Conservation (phyloP, 2,888 invertebrate species). For the Anorthoa munda region DNA sequence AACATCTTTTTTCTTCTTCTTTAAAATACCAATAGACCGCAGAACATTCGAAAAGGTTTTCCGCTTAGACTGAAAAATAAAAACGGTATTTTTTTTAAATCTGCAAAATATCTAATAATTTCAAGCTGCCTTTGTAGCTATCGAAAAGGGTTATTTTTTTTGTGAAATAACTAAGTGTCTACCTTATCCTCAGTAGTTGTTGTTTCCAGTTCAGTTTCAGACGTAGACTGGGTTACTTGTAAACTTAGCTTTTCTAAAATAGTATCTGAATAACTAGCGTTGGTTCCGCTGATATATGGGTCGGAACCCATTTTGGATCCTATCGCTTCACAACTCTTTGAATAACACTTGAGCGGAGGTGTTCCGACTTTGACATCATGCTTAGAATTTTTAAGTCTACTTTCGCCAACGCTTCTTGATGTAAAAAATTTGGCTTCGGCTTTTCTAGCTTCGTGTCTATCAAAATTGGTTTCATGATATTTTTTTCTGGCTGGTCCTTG, state of each 20-base stretch:
- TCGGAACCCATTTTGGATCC: constrained; percentile 75
- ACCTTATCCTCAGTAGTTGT: constrained; percentile 60
- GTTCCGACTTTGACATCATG: constrained; percentile 83
- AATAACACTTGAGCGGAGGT: constrained; percentile 78
- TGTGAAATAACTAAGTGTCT: background rate
- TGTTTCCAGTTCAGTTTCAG: constrained; percentile 76
- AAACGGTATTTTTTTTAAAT: constrained; percentile 5
- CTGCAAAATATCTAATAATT: background rate
- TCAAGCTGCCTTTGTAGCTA: background rate
- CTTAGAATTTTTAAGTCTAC: constrained; percentile 74
- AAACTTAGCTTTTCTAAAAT: constrained; percentile 80
- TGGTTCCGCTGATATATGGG: constrained; percentile 71
- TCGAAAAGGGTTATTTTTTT: background rate
- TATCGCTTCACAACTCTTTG: constrained; percentile 87
- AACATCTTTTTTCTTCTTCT: constrained; percentile 79
- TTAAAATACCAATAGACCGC: constrained; percentile 77
- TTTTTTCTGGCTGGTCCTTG: constrained; percentile 74
- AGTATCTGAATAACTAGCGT: constrained; percentile 82
- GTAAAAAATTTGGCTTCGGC: constrained; percentile 51
- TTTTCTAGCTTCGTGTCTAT: constrained; percentile 41
- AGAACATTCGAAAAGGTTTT: constrained; percentile 79
- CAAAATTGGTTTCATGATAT: constrained; percentile 44
- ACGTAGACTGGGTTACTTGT: constrained; percentile 74
- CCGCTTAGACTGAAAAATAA: constrained; percentile 74
- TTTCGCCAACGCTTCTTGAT: constrained; percentile 79